Conservation (phyloP, 2,797 vertebrate genomes). For the Gobio occitaniae region DNA sequence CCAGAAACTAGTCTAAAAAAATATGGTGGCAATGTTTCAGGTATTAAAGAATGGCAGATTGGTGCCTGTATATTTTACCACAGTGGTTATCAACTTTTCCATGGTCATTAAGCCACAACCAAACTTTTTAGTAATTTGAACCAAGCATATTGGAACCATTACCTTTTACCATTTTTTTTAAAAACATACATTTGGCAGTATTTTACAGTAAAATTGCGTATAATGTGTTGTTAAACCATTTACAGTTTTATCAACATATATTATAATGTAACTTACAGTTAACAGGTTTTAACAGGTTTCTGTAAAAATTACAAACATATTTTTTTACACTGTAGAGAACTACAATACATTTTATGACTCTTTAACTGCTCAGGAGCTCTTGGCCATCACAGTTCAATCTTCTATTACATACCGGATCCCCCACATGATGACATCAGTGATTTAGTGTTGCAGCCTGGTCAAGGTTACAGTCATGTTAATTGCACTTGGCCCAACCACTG, state of each 20-base stretch:
- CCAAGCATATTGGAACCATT: no score
- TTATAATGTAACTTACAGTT: no score
- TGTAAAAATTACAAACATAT: neutral
- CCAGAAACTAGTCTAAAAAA: no score
- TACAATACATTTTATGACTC: slow-evolving; percentile 6
- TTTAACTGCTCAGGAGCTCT: slow-evolving; percentile 30
- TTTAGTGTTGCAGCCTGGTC: slow-evolving; percentile 50
- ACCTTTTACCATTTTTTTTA: no score
- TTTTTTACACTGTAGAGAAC: neutral
- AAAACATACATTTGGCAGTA: no score
- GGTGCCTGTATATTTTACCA: neutral
- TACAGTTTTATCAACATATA: no score
- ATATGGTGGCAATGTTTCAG: no score
- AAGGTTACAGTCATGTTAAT: slow-evolving; percentile 58
- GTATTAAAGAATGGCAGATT: neutral
- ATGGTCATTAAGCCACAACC: neutral
- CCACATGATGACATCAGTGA: slow-evolving; percentile 52
- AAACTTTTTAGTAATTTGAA: neutral
- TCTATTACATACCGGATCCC: slow-evolving; percentile 30
- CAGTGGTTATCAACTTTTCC: neutral
- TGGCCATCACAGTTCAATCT: slow-evolving; percentile 1
- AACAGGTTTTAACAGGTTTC: neutral
- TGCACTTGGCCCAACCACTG: slow-evolving; percentile 47
- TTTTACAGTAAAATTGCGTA: no score
- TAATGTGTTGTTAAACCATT: no score